These are phyloP conservation scores for Lasiurus borealis DNA, from an alignment of 2,113 vertebrate genomes.

Conservation along the genomic window DNA sequence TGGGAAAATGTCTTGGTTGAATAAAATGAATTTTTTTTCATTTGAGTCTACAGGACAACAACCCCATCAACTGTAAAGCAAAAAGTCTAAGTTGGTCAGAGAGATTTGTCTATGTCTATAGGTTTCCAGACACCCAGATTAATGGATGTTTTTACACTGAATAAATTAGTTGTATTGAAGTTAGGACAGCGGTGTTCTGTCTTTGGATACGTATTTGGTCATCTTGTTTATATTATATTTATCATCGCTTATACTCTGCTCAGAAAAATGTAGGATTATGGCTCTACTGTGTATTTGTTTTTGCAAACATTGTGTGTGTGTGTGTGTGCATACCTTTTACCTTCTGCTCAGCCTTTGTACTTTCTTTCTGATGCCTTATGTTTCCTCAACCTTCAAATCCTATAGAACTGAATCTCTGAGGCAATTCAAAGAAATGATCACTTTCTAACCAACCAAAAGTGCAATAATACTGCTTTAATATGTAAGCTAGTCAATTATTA, in stretches of 20 bases:
- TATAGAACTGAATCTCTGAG: background rate
- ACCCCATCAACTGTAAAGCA: background rate
- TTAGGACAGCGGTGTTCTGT: background rate
- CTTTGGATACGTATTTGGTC: background rate
- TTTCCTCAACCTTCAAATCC: background rate
- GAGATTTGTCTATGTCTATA: background rate
- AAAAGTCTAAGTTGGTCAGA: conserved; percentile 24
- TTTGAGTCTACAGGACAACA: background rate
- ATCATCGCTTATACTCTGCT: background rate
- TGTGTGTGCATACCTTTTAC: background rate
- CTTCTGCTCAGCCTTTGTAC: background rate
- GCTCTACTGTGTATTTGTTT: background rate
- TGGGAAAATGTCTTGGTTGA: background rate
- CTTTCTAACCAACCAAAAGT: conserved; percentile 6
- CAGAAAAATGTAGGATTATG: background rate
- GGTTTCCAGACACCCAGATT: background rate
- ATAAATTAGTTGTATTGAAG: background rate
- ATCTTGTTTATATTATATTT: background rate
- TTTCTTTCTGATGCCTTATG: background rate
- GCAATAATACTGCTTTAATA: background rate
- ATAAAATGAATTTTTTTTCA: background rate
- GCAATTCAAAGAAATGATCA: background rate
- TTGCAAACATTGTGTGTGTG: background rate
- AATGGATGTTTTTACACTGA: conserved; percentile 1
- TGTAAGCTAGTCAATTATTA: background rate